Evolutionary conservation across 2,797 vertebrate species (phyloP), one percentile per base, ranked within the genome.

Genomic region (Dermochelys coriacea): DNA sequence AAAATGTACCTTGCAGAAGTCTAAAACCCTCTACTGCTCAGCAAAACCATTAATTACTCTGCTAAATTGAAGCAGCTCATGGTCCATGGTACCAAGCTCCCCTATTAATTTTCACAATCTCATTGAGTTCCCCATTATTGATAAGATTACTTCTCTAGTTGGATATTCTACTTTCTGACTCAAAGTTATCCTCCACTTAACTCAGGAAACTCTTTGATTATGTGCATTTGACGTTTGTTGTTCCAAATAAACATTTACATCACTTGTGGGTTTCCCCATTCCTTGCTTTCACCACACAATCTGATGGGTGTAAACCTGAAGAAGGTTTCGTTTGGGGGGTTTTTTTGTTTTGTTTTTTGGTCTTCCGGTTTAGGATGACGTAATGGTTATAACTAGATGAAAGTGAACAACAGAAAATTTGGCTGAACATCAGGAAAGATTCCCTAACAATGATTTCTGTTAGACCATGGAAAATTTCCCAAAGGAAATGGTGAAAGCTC

Each of bases 91-190:
- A 75, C 25, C 71, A 75, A 75, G 41, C 12, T 75, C 71, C 23
- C 37, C 71, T 47, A 75, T 45, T 47, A 14, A 10, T 80, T 75
- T 14, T 57, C 15, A 78, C 49, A 4, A 23, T 8, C 37, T 82
- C 79, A 83, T 61, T 37, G 10, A 29, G 29, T 91, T 57, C 55
- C 3, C 29, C 82, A n/a, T 49, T 83, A 86, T 0, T 74, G 27
- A 8, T 34, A 87, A 94, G 94, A 80, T 71, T 86, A 88, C 74
- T 1, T 27, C 7, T 80, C 29, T 45, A 88, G 86, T 41, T 54
- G 79, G 12, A 83, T 71, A 81, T 59, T 84, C 77, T 51, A 3
- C 12, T 4, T 90, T n/a, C 3, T 27, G 23, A 47, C 19, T 61
- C 2, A 90, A 85, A 84, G 78, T 34, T 23, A 64, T 37, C 64